Percentiles rank a stretch among this genome's conserved stretches.
These are phyloP conservation scores for Mylabris sibirica DNA, from an alignment of 2,888 invertebrate species.

Conservation along the genomic window DNA sequence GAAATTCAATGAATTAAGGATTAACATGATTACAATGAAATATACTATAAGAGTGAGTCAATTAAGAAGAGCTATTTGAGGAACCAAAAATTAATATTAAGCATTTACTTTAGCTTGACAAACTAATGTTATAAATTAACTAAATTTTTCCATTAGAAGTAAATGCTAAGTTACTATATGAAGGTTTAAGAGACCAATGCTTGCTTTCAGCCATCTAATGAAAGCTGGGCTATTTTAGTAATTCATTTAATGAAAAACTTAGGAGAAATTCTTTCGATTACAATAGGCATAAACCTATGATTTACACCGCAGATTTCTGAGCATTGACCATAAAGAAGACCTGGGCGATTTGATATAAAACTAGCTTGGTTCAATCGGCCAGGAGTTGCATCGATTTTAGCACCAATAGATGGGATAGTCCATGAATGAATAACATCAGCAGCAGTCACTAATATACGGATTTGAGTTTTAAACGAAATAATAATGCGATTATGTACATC, in stretches of 20 bases:
- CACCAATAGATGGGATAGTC: slow-evolving; percentile 69
- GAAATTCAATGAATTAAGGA: too few relatives aligned
- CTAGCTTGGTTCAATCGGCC: slow-evolving; percentile 72
- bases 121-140: slow-evolving; percentile 68
- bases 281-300: slow-evolving; percentile 82
- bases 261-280: slow-evolving; percentile 67
- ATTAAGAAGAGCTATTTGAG: slow-evolving; percentile 71
- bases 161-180: slow-evolving; percentile 69
- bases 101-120: slow-evolving; percentile 73
- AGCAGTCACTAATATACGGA: slow-evolving; percentile 68
- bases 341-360: slow-evolving; percentile 69
- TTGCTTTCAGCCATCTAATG: slow-evolving; percentile 75
- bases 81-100: slow-evolving; percentile 70
- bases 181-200: slow-evolving; percentile 76
- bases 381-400: slow-evolving; percentile 72
- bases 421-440: slow-evolving; percentile 74
- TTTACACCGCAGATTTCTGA: slow-evolving; percentile 84
- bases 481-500: slow-evolving; percentile 71
- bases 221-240: slow-evolving; percentile 61
- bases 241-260: slow-evolving; percentile 69
- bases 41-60: slow-evolving; percentile 54
- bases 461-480: slow-evolving; percentile 68
- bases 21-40: too few relatives aligned
- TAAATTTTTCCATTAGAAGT: slow-evolving; percentile 69
- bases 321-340: slow-evolving; percentile 77